Evolutionary conservation across 2,113 vertebrate species (phyloP).

Genomic region (Pagrus major): DNA sequence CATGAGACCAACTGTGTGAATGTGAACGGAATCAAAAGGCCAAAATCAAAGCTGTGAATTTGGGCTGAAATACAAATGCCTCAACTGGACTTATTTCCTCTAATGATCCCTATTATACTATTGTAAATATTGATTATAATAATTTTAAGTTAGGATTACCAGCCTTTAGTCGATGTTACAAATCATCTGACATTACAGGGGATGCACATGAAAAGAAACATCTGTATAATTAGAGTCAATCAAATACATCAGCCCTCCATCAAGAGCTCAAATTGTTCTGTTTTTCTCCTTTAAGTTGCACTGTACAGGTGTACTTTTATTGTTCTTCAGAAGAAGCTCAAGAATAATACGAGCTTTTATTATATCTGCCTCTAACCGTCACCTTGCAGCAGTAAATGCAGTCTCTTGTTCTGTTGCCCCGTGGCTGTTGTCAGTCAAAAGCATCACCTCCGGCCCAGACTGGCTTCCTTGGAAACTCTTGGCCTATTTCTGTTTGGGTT

Average conservation of each 20-base stretch:
- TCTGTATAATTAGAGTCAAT: neutral
- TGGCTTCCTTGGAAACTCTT: slow-evolving; percentile 77
- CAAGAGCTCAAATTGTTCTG: slow-evolving; percentile 7
- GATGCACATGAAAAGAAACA: neutral
- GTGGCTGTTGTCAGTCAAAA: slow-evolving; percentile 68
- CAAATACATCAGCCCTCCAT: neutral
- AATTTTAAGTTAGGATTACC: neutral
- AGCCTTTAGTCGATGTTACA: neutral
- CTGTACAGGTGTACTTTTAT: neutral
- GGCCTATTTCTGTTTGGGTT: slow-evolving; percentile 81
- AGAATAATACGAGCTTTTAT: slow-evolving; percentile 43
- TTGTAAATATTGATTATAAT: neutral
- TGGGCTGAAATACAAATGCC: neutral
- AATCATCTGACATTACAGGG: neutral
- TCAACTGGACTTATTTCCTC: neutral
- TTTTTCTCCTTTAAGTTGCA: neutral
- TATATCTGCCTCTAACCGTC: slow-evolving; percentile 25
- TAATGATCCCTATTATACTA: neutral
- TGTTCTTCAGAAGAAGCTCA: neutral
- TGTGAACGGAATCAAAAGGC: neutral
- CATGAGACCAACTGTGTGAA: neutral
- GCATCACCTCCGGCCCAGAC: slow-evolving; percentile 70
- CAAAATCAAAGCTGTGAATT: neutral
- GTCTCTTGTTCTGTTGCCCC: slow-evolving; percentile 50
- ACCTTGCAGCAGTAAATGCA: slow-evolving; percentile 42